phyloP scores from a whole-genome alignment of 2,888 invertebrate species.

The Chromoteleia sp. region DNA sequence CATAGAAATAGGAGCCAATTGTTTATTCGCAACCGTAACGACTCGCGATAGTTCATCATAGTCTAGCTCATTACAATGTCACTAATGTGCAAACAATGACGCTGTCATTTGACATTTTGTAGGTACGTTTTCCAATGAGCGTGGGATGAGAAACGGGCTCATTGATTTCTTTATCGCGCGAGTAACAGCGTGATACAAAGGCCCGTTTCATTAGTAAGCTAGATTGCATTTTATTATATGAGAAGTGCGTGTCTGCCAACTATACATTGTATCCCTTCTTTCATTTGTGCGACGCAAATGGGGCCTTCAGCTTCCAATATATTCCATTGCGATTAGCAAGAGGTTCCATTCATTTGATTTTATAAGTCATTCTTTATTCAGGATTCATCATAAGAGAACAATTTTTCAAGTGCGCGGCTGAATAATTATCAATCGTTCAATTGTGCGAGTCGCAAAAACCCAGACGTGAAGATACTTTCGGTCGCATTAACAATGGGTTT shows the following conservation, averaged over 20 bases:
- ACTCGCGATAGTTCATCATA: conserved; percentile 23
- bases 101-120: conserved; percentile 54
- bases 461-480: background rate
- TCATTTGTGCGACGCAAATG: conserved; percentile 63
- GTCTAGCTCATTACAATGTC: conserved; percentile 42
- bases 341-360: conserved; percentile 59
- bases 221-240: conserved; percentile 72
- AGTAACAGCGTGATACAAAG: conserved; percentile 67
- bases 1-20: conserved; percentile 6
- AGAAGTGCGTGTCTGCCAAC: conserved; percentile 69
- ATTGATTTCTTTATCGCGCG: conserved; percentile 70
- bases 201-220: conserved; percentile 70
- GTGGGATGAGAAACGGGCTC: conserved; percentile 70
- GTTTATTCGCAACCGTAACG: background rate
- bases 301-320: conserved; percentile 68
- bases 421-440: conserved; percentile 50
- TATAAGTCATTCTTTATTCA: conserved; percentile 65
- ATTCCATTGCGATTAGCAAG: conserved; percentile 63
- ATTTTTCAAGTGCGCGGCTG: conserved; percentile 53
- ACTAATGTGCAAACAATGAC: conserved; percentile 66
- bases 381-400: conserved; percentile 48
- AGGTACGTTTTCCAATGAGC: conserved; percentile 68
- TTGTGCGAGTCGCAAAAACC: conserved; percentile 23
- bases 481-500: conserved; percentile 10
- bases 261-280: conserved; percentile 67